Evolutionary conservation across 1,140 invertebrate genomes (phyloP).

Genomic region (Lepidurus packardi): DNA sequence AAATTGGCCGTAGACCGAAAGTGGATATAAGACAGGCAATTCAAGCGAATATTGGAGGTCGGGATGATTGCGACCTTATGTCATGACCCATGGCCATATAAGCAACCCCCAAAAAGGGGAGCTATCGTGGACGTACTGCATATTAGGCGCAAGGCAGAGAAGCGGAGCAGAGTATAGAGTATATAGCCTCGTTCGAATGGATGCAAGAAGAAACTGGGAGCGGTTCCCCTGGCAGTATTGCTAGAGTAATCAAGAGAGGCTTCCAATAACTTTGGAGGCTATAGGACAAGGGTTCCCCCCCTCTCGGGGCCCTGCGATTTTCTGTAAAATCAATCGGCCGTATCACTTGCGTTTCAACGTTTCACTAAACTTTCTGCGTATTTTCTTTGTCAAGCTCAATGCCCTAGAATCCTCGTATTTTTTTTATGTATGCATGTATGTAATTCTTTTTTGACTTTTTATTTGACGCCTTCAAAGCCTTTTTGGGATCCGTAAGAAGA

Average conservation of each 20-base stretch:
- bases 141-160: too few species aligned
- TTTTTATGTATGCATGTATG: too few species aligned
- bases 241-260: constrained; percentile 10
- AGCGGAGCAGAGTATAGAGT: not conserved
- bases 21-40: not conserved
- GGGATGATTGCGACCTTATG: not conserved
- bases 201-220: not conserved
- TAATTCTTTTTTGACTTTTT: not conserved
- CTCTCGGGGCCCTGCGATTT: not conserved
- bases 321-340: not conserved
- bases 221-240: not conserved
- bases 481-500: not conserved
- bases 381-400: too few species aligned
- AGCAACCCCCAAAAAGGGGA: not conserved
- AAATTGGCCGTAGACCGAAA: not conserved
- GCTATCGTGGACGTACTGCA: not conserved
- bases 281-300: not conserved
- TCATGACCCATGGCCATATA: not conserved
- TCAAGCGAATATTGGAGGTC: not conserved
- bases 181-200: not conserved
- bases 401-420: too few species aligned
- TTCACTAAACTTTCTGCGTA: too few species aligned
- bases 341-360: not conserved
- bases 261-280: constrained; percentile 2
- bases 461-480: not conserved